phyloP scores from a whole-genome alignment of 1,140 invertebrate species.

The Zophobas morio region DNA sequence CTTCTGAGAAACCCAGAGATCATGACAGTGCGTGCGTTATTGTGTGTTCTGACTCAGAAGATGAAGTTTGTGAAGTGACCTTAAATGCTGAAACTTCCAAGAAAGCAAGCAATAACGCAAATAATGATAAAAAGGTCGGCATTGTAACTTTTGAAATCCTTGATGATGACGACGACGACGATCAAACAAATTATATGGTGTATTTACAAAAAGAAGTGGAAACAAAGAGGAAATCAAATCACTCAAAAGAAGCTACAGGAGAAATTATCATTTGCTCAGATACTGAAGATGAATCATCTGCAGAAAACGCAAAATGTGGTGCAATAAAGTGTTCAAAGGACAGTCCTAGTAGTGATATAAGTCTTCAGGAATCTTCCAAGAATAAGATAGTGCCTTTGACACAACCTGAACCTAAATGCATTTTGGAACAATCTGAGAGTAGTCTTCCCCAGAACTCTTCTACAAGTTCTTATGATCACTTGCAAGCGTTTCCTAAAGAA shows the following conservation, averaged over 20 bases:
- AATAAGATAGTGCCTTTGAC: no score
- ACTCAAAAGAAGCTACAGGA: background rate
- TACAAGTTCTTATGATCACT: no score
- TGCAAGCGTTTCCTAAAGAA: no score
- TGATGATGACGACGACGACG: conserved; percentile 21
- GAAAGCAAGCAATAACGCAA: background rate
- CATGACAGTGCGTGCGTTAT: background rate
- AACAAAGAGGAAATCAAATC: conserved; percentile 11
- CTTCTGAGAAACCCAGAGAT: background rate
- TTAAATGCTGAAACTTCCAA: background rate
- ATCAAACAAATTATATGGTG: conserved; percentile 17
- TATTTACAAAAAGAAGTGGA: conserved; percentile 33
- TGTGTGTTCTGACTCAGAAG: conserved; percentile 17
- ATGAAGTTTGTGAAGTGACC: conserved; percentile 4
- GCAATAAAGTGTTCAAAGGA: no score
- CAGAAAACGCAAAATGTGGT: background rate
- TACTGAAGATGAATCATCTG: conserved; percentile 16
- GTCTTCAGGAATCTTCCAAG: no score
- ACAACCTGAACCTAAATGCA: no score
- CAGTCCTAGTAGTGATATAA: no score
- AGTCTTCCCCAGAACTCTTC: no score
- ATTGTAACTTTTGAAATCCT: conserved; percentile 21
- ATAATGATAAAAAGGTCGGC: background rate
- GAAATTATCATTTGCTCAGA: conserved; percentile 23
- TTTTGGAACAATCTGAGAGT: no score